Percentiles rank a stretch among this genome's conserved stretches.
Conservation (phyloP, 2,113 vertebrate species). For the Phodopus roborovskii region DNA sequence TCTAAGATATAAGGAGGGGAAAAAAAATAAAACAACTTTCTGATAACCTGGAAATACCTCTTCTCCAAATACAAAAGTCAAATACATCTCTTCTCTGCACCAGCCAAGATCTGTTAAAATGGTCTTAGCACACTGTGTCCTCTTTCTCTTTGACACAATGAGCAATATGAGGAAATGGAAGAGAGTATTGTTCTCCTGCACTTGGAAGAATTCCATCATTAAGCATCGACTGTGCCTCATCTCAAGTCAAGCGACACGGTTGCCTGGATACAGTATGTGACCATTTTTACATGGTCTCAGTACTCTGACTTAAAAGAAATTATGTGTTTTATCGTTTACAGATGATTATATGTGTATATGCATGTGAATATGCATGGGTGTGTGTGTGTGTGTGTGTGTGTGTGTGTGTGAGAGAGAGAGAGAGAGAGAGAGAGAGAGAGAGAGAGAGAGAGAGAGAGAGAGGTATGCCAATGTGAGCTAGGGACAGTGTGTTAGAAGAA, state of each 20-base stretch:
- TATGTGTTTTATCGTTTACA: not conserved
- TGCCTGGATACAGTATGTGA: not conserved
- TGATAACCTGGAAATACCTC: not conserved
- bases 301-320: not conserved
- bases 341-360: not conserved
- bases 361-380: not conserved
- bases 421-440: no score
- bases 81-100: rapidly evolving
- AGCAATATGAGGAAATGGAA: not conserved
- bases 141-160: not conserved
- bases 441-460: no score
- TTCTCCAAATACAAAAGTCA: not conserved
- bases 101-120: not conserved
- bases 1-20: not conserved
- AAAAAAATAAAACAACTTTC: not conserved
- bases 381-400: not conserved
- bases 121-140: rapidly evolving
- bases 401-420: no score
- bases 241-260: rapidly evolving
- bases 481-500: not conserved
- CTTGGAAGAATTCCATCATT: not conserved
- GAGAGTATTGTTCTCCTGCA: not conserved
- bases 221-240: rapidly evolving
- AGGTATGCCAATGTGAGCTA: not conserved
- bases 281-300: not conserved